Evolutionary conservation across 1,140 invertebrate genomes (phyloP).

Genomic region (Ridgeia piscesae): DNA sequence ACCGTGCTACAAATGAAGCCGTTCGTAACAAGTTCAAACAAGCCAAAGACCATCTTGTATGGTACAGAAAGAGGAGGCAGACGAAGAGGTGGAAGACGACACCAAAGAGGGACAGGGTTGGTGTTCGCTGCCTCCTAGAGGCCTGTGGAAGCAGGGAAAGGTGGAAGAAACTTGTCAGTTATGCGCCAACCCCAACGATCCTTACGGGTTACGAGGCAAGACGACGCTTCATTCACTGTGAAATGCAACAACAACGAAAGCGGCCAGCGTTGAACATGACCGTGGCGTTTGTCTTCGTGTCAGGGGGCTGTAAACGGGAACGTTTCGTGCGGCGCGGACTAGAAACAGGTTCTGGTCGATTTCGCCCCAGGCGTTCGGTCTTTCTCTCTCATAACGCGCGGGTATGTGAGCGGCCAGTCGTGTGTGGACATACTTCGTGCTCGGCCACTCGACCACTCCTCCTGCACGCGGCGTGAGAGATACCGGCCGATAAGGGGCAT

Average conservation of each 20-base stretch:
- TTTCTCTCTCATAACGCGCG: too few species aligned
- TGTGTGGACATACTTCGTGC: neutral
- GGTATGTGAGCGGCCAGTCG: neutral
- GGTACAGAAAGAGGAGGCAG: too few species aligned
- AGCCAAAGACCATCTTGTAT: too few species aligned
- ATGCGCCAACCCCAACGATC: too few species aligned
- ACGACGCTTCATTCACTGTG: neutral
- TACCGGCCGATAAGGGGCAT: neutral
- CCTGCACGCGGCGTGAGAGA: neutral
- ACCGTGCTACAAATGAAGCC: too few species aligned
- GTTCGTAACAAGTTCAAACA: too few species aligned
- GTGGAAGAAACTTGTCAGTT: too few species aligned
- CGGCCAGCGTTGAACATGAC: neutral
- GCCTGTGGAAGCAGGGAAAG: too few species aligned
- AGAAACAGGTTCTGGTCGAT: neutral
- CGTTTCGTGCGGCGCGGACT: neutral
- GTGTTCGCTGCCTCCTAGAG: too few species aligned
- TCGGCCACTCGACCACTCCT: neutral
- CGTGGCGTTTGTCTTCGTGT: neutral
- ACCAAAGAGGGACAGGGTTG: too few species aligned
- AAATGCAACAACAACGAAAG: neutral
- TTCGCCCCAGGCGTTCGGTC: neutral
- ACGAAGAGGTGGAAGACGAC: too few species aligned
- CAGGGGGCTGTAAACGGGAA: neutral
- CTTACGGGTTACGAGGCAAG: too few species aligned